Evolutionary conservation across 2,113 vertebrate species (phyloP), one percentile per base, ranked within the genome.

Genomic region (Rissa tridactyla): DNA sequence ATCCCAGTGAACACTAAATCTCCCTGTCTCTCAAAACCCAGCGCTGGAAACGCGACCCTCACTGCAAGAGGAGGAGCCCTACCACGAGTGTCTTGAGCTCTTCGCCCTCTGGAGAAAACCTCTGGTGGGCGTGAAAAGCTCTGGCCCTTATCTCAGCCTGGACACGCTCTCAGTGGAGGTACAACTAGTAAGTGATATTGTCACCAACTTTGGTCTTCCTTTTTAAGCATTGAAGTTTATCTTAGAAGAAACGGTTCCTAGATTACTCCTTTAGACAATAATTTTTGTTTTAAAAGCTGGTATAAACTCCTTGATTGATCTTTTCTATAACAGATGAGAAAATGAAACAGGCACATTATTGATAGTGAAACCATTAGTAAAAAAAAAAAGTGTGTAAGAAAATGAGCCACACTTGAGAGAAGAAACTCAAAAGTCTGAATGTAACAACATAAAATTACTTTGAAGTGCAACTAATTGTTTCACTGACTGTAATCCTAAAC

Each of bases 1-100:
- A 49, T 30, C 16, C 19, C 38, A 65, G n/a, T 0, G 1, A 78
- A 66, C 0, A 0, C 54, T 65, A 5, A 6, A 26, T 47, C 80
- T 70, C 18, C 47, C 66, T 38, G 11, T 47, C 36, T 77, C 27
- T 77, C 40, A 11, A 72, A 84, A 57, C 26, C 36, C 40, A n/a
- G 49, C 13, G 29, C 38, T 70, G 91, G 65, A 94, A 71, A 38
- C 42, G 27, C 38, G 32, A 16, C 20, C 16, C 26, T 58, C 21
- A 1, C 30, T 82, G 69, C 73, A 46, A n/a, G 36, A 25, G 11
- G 25, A 61, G 69, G 11, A 81, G 73, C 40, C 22, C 40, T 73
- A 4, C 27, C 23, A 16, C 19, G 57, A 15, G 12, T 6, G 18
- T 27, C 51, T 32, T 38, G 40, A 72, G 21, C 27, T 88, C 51